A percentile compares a stretch with the other conserved stretches of the same genome.
Conservation (phyloP, 2,113 vertebrate species). For the Halcyon senegalensis region DNA sequence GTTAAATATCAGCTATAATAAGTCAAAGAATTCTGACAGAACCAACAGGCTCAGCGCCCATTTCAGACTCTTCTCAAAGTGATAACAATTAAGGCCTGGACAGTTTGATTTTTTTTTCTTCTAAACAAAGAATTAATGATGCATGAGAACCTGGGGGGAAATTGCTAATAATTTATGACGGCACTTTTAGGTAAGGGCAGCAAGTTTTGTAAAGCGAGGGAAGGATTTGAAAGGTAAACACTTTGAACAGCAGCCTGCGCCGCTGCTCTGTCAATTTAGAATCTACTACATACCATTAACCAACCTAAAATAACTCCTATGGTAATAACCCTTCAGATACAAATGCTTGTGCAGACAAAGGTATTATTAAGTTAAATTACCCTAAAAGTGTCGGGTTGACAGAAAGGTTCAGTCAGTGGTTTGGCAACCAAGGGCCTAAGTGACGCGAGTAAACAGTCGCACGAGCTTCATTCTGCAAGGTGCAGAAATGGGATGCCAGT, state of each 20-base stretch:
- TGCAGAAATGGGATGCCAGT: not conserved
- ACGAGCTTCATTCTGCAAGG: not conserved
- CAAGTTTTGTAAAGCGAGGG: constrained; percentile 67
- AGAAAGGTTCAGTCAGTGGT: constrained; percentile 78
- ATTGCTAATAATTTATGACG: constrained; percentile 69
- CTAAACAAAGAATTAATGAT: constrained; percentile 73
- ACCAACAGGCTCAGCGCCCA: constrained; percentile 37
- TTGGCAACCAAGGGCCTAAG: constrained; percentile 67
- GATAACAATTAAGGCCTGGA: constrained; percentile 70
- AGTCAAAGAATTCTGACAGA: constrained; percentile 49
- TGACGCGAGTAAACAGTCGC: constrained; percentile 66
- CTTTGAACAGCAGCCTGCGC: constrained; percentile 64
- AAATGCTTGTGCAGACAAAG: constrained; percentile 74
- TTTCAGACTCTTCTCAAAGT: constrained; percentile 53
- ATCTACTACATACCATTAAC: constrained; percentile 82
- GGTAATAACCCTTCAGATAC: constrained; percentile 83
- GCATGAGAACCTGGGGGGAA: constrained; percentile 38
- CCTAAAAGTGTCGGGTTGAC: constrained; percentile 81
- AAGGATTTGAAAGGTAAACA: constrained; percentile 73
- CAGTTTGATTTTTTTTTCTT: constrained; percentile 65
- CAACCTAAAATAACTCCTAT: constrained; percentile 82
- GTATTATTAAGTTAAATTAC: constrained; percentile 84
- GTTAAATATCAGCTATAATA: constrained; percentile 53
- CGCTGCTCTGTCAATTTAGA: constrained; percentile 74
- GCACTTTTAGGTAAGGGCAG: constrained; percentile 49